Conservation (phyloP, 2,888 invertebrate species). For the Drosophila cognata region DNA sequence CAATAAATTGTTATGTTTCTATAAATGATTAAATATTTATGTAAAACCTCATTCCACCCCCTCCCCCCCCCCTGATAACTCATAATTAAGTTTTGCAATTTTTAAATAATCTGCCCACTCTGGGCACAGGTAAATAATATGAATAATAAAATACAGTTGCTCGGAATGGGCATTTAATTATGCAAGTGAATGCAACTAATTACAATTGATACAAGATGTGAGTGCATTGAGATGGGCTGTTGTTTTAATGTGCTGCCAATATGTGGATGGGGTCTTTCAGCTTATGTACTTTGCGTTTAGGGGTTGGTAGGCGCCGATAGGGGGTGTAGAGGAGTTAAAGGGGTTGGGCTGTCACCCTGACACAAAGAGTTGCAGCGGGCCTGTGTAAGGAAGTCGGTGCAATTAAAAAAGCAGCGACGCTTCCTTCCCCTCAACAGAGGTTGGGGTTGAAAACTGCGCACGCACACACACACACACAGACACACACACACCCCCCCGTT, state of each 20-base stretch:
- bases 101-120: background rate
- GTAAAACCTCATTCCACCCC: background rate
- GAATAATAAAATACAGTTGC: slow-evolving; percentile 38
- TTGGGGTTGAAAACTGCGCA: slow-evolving; percentile 76
- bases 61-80: background rate
- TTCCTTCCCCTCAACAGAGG: slow-evolving; percentile 45
- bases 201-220: slow-evolving; percentile 66
- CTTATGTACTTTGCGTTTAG: slow-evolving; percentile 33
- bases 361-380: slow-evolving; percentile 67
- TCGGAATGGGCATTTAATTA: slow-evolving; percentile 63
- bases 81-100: too few species aligned
- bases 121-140: slow-evolving; percentile 25
- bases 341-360: slow-evolving; percentile 46
- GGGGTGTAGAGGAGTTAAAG: background rate
- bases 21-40: background rate
- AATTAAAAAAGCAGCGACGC: slow-evolving; percentile 76
- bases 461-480: slow-evolving; percentile 49
- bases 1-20: background rate
- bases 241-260: slow-evolving; percentile 10
- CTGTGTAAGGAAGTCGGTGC: slow-evolving; percentile 74
- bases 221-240: slow-evolving; percentile 4
- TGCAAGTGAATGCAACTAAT: slow-evolving; percentile 76
- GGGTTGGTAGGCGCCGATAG: slow-evolving; percentile 32
- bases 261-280: slow-evolving; percentile 6
- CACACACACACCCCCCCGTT: slow-evolving; percentile 50